A percentile compares a stretch with the other conserved stretches of the same genome.
Evolutionary conservation across 1,140 invertebrate genomes (phyloP).

Genomic region (Mactra quadrangularis): DNA sequence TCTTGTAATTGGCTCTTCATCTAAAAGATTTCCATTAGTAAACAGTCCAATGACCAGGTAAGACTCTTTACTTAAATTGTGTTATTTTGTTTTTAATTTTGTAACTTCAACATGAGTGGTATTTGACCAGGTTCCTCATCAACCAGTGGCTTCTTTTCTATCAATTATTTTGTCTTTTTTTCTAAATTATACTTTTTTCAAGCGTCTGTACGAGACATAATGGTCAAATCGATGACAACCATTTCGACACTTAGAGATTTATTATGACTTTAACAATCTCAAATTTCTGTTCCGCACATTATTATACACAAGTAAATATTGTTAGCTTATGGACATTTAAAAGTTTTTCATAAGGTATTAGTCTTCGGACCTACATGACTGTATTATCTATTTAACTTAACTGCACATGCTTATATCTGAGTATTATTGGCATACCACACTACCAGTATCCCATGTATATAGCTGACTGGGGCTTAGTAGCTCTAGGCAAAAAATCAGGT

Average conservation of each 20-base stretch:
- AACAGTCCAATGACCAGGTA: slow-evolving; percentile 82
- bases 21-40: slow-evolving; percentile 73
- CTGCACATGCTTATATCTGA: no score
- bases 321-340: no score
- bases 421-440: no score
- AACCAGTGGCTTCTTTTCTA: neutral
- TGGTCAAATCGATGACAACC: neutral
- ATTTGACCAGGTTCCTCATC: neutral
- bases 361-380: no score
- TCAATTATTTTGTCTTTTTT: neutral
- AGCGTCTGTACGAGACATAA: neutral
- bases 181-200: neutral
- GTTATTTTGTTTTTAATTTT: neutral
- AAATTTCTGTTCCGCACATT: no score
- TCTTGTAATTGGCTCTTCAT: slow-evolving; percentile 32
- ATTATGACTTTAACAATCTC: no score
- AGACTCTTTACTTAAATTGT: slow-evolving; percentile 8
- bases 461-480: no score
- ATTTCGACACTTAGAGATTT: neutral
- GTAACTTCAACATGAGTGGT: neutral
- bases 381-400: no score
- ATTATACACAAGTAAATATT: no score
- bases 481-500: no score
- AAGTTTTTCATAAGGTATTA: no score
- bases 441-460: no score